These are phyloP conservation scores for Heterodera schachtii DNA, from an alignment of 1,140 invertebrate genomes.

Conservation along the genomic window DNA sequence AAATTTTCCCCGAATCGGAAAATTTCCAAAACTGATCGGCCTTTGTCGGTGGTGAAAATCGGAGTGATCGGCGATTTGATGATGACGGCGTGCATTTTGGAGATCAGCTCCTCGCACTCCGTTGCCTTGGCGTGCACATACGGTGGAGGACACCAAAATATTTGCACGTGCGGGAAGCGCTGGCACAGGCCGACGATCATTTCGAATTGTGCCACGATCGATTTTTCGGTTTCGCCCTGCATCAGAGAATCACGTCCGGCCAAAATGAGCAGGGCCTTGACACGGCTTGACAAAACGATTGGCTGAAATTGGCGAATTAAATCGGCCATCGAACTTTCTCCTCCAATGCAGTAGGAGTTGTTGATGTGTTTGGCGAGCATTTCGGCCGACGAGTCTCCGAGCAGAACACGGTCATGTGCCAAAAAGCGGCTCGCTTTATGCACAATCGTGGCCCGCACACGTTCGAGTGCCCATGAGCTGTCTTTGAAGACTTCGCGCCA, in stretches of 20 bases:
- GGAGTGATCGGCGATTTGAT: neutral
- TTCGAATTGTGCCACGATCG: neutral
- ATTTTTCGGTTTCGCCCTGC: constrained; percentile 6
- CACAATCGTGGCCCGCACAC: too few relatives aligned
- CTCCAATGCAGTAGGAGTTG: too few relatives aligned
- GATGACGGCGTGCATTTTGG: neutral
- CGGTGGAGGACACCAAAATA: neutral
- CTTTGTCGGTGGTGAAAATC: neutral
- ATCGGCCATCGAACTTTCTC: too few relatives aligned
- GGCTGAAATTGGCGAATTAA: neutral
- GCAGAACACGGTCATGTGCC: too few relatives aligned
- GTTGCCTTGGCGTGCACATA: neutral
- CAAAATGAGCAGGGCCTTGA: neutral
- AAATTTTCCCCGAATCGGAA: neutral
- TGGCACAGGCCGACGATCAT: neutral
- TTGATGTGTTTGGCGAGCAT: too few relatives aligned
- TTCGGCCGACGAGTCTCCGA: too few relatives aligned
- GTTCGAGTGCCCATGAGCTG: too few relatives aligned
- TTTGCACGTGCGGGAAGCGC: neutral
- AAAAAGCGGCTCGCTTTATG: too few relatives aligned
- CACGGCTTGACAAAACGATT: neutral
- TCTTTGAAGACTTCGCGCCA: too few relatives aligned
- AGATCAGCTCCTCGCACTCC: neutral
- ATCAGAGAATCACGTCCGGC: constrained; percentile 6
- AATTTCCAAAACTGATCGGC: constrained; percentile 2